Conservation (phyloP, 2,797 vertebrate species). For the Sebastes vulpes region DNA sequence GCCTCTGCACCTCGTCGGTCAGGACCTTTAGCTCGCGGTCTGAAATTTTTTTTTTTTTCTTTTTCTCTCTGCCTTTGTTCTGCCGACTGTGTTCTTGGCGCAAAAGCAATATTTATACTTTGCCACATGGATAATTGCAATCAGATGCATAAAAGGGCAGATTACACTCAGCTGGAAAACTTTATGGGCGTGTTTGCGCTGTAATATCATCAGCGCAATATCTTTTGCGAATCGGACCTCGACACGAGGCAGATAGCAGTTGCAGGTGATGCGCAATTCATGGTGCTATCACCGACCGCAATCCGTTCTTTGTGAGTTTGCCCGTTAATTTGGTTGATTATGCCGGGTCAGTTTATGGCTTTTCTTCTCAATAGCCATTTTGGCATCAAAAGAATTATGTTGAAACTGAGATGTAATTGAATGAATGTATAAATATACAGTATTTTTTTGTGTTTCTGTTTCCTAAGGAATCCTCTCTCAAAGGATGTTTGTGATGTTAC, state of each 20-base stretch:
- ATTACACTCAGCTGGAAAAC: not conserved
- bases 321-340: not conserved
- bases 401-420: not conserved
- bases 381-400: not conserved
- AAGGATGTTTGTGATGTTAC: constrained; percentile 96
- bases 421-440: not conserved
- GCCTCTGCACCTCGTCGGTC: too few relatives aligned
- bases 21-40: too few relatives aligned
- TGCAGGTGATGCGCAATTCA: too few relatives aligned
- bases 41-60: not conserved
- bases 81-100: not conserved
- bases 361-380: not conserved
- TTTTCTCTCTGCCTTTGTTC: not conserved
- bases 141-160: not conserved
- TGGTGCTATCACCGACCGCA: not conserved
- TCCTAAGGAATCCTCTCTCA: constrained; percentile 86
- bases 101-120: not conserved
- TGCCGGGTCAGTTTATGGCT: not conserved
- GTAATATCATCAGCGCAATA: too few relatives aligned
- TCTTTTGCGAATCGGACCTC: too few relatives aligned
- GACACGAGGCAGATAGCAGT: too few relatives aligned
- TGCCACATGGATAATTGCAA: not conserved
- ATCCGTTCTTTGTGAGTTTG: not conserved
- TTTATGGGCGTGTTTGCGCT: too few relatives aligned
- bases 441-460: not conserved